phyloP scores from a whole-genome alignment of 2,797 vertebrate species.

The Sparidentex hasta region DNA sequence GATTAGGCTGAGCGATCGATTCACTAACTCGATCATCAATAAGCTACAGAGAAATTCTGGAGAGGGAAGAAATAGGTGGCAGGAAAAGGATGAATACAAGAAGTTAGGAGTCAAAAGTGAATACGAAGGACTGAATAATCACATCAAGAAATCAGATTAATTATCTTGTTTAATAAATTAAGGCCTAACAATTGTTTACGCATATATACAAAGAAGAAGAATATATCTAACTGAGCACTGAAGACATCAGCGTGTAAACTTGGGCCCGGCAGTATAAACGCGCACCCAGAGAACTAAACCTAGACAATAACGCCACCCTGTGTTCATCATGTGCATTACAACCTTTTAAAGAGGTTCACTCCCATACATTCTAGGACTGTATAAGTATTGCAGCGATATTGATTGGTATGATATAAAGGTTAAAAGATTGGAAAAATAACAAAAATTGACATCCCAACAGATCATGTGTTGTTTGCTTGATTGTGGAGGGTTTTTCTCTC shows the following conservation, averaged over 20 bases:
- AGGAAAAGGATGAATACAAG: neutral
- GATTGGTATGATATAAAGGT: too few relatives aligned
- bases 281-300: constrained; percentile 12
- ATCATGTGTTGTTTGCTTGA: too few relatives aligned
- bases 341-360: neutral
- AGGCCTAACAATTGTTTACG: neutral
- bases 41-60: neutral
- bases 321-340: constrained; percentile 52
- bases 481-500: too few relatives aligned
- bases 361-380: too few relatives aligned
- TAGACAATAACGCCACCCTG: constrained; percentile 71
- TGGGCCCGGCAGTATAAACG: neutral
- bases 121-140: neutral
- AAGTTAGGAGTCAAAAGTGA: neutral
- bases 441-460: too few relatives aligned
- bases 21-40: neutral
- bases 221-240: neutral
- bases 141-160: neutral
- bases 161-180: neutral
- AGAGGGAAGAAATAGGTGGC: too few relatives aligned
- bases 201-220: neutral
- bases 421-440: too few relatives aligned
- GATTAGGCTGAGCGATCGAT: neutral
- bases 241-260: neutral
- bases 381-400: too few relatives aligned